Evolutionary conservation across 2,797 vertebrate species (phyloP).

Genomic region (Microhierax caerulescens): DNA sequence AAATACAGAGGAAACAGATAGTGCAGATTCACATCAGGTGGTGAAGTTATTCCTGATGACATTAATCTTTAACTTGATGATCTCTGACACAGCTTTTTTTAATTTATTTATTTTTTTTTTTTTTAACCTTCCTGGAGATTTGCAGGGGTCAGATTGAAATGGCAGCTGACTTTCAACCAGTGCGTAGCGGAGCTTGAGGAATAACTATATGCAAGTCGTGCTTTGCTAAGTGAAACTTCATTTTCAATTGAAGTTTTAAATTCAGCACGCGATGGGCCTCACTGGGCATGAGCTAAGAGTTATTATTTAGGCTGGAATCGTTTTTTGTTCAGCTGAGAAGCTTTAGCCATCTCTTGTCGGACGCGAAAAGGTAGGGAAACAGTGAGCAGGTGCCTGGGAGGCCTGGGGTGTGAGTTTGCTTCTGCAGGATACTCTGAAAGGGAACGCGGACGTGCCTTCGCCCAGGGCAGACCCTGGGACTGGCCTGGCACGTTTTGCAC

Average conservation of each 20-base stretch:
- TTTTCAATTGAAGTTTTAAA: neutral
- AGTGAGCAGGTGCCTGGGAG: neutral
- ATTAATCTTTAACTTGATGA: neutral
- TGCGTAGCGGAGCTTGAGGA: neutral
- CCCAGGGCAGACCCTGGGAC: neutral
- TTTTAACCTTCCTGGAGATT: neutral
- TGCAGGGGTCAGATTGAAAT: neutral
- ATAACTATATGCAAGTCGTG: neutral
- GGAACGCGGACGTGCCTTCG: neutral
- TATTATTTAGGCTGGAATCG: neutral
- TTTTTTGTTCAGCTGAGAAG: neutral
- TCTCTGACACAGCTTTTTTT: neutral
- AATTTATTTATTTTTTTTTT: neutral
- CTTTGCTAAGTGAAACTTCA: neutral
- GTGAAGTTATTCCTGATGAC: neutral
- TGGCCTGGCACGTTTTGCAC: fast-evolving
- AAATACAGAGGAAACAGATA: neutral
- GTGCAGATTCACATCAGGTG: neutral
- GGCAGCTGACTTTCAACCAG: neutral
- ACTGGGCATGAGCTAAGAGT: neutral
- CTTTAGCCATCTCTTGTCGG: neutral
- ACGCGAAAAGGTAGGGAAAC: neutral
- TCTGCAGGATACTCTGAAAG: neutral
- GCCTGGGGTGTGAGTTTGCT: neutral
- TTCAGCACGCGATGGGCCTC: neutral